A percentile compares a stretch with the other conserved stretches of the same genome.
These are phyloP conservation scores for Luperina testacea DNA, from an alignment of 2,888 invertebrate species.

Conservation along the genomic window DNA sequence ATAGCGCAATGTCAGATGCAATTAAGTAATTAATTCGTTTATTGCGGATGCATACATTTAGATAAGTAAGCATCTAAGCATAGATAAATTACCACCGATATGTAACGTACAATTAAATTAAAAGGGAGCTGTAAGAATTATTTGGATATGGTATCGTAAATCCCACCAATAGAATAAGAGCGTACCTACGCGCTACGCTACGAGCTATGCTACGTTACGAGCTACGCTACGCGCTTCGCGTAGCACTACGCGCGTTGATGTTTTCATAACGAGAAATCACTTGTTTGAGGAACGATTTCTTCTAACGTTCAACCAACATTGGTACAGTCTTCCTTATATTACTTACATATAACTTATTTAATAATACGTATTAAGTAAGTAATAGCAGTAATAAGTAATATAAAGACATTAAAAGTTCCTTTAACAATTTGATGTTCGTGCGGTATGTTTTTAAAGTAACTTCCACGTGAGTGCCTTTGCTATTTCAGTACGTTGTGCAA, in stretches of 20 bases:
- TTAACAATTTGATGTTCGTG: background rate
- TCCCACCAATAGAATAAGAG: background rate
- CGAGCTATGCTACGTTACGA: too few relatives aligned
- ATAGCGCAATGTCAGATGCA: conserved; percentile 44
- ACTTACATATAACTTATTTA: background rate
- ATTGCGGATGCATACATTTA: conserved; percentile 38
- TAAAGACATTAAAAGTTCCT: background rate
- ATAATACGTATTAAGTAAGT: conserved; percentile 2
- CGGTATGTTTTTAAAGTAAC: conserved; percentile 21
- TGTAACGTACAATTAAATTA: conserved; percentile 7
- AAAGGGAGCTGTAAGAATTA: background rate
- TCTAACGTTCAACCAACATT: background rate
- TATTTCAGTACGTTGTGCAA: conserved; percentile 30
- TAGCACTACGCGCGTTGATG: background rate
- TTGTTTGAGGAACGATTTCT: background rate
- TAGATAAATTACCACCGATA: conserved; percentile 15
- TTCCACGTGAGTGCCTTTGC: conserved; percentile 50
- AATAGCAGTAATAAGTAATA: background rate
- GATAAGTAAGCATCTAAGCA: background rate
- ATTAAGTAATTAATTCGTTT: conserved; percentile 31
- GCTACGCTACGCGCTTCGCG: background rate
- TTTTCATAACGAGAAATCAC: background rate
- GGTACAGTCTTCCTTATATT: background rate
- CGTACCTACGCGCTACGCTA: background rate
- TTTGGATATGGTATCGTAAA: background rate